These are phyloP conservation scores for Agrotis segetum DNA, from an alignment of 2,888 invertebrate species.

Conservation along the genomic window DNA sequence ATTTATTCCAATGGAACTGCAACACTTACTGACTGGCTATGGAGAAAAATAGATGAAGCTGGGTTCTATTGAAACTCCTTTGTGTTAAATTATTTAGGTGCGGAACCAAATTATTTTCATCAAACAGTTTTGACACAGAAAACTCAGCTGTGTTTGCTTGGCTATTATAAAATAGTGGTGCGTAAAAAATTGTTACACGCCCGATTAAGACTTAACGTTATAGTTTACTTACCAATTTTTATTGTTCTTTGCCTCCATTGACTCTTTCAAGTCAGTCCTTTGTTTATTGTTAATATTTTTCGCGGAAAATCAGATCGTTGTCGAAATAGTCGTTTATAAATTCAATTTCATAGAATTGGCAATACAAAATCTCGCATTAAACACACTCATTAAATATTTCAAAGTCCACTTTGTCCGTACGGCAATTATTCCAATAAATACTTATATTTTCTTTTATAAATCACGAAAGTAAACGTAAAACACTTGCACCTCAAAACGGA, in stretches of 20 bases:
- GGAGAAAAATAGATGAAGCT: background rate
- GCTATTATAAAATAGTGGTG: constrained; percentile 50
- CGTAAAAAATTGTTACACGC: constrained; percentile 59
- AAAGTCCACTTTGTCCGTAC: constrained; percentile 37
- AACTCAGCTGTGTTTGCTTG: constrained; percentile 58
- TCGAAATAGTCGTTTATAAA: constrained; percentile 52
- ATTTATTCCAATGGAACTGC: constrained; percentile 14
- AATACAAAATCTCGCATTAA: constrained; percentile 40
- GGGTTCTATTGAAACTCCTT: constrained; percentile 12
- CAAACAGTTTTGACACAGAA: constrained; percentile 38
- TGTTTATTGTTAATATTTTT: constrained; percentile 60
- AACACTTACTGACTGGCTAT: background rate
- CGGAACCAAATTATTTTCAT: constrained; percentile 19
- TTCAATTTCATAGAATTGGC: constrained; percentile 46
- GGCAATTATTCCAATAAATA: constrained; percentile 29
- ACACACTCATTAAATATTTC: constrained; percentile 48
- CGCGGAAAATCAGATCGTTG: constrained; percentile 64
- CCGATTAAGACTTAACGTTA: constrained; percentile 48
- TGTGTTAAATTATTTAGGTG: background rate
- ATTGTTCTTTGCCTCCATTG: constrained; percentile 21
- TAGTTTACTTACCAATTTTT: constrained; percentile 59
- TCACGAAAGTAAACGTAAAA: constrained; percentile 75
- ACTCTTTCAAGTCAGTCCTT: constrained; percentile 47
- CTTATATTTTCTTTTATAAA: constrained; percentile 64
- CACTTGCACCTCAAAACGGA: constrained; percentile 76